Evolutionary conservation across 2,888 invertebrate species (phyloP).

Genomic region (Neelides folsomi): DNA sequence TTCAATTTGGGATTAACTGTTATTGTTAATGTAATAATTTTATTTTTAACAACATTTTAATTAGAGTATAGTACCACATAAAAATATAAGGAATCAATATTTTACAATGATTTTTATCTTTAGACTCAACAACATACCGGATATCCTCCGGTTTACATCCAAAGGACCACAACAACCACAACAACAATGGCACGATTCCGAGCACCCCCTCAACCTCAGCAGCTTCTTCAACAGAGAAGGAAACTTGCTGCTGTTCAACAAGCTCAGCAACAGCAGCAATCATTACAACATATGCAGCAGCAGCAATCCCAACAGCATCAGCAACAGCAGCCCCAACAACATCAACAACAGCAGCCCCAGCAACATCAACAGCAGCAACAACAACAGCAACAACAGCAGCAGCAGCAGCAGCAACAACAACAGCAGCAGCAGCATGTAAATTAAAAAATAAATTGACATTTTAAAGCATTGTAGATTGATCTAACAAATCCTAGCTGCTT

Average conservation of each 20-base stretch:
- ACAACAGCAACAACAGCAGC: conserved; percentile 18
- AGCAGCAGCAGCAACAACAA: conserved; percentile 24
- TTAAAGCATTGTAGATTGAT: no score
- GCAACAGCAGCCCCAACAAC: conserved; percentile 32
- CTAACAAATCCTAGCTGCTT: no score
- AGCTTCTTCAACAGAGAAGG: conserved; percentile 2
- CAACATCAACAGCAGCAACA: conserved; percentile 18
- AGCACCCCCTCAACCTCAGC: conserved; percentile 3
- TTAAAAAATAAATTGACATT: not conserved
- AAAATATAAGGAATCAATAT: no score
- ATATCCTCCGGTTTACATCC: conserved; percentile 16
- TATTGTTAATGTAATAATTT: no score
- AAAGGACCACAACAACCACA: conserved; percentile 19
- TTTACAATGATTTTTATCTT: no score
- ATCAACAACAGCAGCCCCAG: conserved; percentile 19
- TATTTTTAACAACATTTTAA: no score
- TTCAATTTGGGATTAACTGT: no score
- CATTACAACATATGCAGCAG: conserved; percentile 15
- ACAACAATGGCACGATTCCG: conserved; percentile 13
- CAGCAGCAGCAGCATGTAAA: conserved; percentile 6
- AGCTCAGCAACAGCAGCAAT: conserved; percentile 7
- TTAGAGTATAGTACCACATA: no score
- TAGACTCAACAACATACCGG: not conserved
- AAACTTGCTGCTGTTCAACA: not conserved
- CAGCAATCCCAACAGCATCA: conserved; percentile 11